Conservation (phyloP, 2,888 invertebrate species). For the Drosophila pseudotakahashii region DNA sequence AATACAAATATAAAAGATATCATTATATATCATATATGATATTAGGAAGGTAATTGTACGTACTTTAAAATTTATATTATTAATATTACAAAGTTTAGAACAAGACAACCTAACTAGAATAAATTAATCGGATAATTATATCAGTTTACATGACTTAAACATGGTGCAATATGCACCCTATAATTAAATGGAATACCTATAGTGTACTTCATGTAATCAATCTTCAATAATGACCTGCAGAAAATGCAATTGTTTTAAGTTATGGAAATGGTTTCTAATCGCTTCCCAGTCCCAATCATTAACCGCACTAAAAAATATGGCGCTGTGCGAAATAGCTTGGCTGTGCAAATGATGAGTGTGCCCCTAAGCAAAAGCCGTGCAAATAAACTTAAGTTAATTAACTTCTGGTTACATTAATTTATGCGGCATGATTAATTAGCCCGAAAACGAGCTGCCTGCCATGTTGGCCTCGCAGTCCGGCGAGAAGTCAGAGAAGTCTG, state of each 20-base stretch:
- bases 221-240: neutral
- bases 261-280: neutral
- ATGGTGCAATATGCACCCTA: neutral
- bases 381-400: conserved; percentile 83
- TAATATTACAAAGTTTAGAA: too few species aligned
- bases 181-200: neutral
- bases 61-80: too few species aligned
- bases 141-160: neutral
- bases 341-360: conserved; percentile 34
- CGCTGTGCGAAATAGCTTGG: conserved; percentile 4
- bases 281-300: neutral
- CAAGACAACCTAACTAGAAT: too few species aligned
- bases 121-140: too few species aligned
- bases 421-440: conserved; percentile 81
- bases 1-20: too few species aligned
- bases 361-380: conserved; percentile 48
- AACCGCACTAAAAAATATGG: neutral
- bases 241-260: neutral
- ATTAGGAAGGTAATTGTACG: too few species aligned
- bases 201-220: neutral
- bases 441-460: conserved; percentile 51
- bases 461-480: conserved; percentile 45
- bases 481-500: conserved; percentile 1
- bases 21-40: too few species aligned
- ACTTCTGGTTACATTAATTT: conserved; percentile 82